Evolutionary conservation across 2,113 vertebrate genomes (phyloP).

Genomic region (Lophius piscatorius): DNA sequence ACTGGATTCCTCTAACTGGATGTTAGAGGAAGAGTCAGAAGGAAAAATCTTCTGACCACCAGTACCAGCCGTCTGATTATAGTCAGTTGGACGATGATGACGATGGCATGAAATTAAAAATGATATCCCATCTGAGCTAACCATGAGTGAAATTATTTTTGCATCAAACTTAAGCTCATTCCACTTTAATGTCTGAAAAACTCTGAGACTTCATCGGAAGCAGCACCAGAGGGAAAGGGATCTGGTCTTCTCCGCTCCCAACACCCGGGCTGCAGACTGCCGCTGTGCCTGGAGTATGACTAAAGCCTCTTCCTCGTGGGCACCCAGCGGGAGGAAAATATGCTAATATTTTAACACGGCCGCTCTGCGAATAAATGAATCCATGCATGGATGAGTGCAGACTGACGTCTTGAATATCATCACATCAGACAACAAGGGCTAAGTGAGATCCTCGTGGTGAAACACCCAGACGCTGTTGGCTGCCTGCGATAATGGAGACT

Average conservation of each 20-base stretch:
- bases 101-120: too few species aligned
- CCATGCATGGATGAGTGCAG: slow-evolving; percentile 46
- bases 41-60: too few species aligned
- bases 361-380: slow-evolving; percentile 51
- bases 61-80: too few species aligned
- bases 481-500: slow-evolving; percentile 33
- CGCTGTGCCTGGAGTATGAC: slow-evolving; percentile 28
- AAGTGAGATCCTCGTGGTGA: slow-evolving; percentile 45
- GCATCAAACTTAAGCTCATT: too few species aligned
- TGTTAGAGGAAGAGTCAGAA: too few species aligned
- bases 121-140: too few species aligned
- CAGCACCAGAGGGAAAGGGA: neutral
- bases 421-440: slow-evolving; percentile 44
- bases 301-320: slow-evolving; percentile 28
- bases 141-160: too few species aligned
- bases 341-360: slow-evolving; percentile 54
- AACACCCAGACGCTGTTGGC: slow-evolving; percentile 25
- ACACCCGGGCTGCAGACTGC: slow-evolving; percentile 18
- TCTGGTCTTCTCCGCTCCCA: neutral
- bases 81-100: too few species aligned
- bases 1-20: too few species aligned
- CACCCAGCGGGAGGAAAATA: slow-evolving; percentile 40
- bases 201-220: neutral
- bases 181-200: too few species aligned
- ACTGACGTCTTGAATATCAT: slow-evolving; percentile 55